A percentile compares a stretch with the other conserved stretches of the same genome.
phyloP scores from a whole-genome alignment of 2,797 vertebrate genomes.

The Vultur gryphus region DNA sequence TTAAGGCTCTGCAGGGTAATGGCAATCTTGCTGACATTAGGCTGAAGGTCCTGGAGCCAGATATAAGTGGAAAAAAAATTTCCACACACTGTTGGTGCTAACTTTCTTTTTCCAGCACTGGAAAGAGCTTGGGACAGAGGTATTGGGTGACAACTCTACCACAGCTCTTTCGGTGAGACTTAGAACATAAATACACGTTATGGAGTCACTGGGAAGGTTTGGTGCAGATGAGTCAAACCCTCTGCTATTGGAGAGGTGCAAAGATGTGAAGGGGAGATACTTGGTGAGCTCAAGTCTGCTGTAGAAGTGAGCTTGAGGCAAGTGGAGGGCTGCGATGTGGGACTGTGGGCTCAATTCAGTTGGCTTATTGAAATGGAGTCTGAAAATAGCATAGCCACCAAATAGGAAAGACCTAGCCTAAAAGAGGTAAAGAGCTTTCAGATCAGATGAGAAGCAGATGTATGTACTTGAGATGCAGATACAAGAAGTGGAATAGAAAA shows the following conservation, averaged over 20 bases:
- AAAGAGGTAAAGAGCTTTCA: neutral
- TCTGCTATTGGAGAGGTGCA: neutral
- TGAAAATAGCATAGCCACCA: neutral
- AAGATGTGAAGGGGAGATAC: neutral
- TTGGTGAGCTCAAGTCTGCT: neutral
- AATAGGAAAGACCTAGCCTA: neutral
- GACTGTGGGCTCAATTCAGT: neutral
- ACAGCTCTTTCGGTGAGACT: neutral
- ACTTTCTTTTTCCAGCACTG: neutral
- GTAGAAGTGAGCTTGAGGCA: neutral
- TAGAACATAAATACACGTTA: neutral
- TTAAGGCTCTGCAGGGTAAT: neutral
- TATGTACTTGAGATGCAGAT: constrained; percentile 4
- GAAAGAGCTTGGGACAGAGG: neutral
- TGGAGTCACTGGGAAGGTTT: neutral
- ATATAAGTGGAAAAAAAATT: neutral
- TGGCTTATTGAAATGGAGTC: neutral
- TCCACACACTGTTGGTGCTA: rapidly evolving
- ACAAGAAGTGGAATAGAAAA: neutral
- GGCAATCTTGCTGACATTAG: neutral
- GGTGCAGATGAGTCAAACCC: neutral
- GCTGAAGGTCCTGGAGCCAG: neutral
- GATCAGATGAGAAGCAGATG: constrained; percentile 1
- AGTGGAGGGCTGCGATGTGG: neutral
- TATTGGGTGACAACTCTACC: neutral